These are phyloP conservation scores for Calliopum simillimum DNA, from an alignment of 2,888 invertebrate species.

Conservation along the genomic window DNA sequence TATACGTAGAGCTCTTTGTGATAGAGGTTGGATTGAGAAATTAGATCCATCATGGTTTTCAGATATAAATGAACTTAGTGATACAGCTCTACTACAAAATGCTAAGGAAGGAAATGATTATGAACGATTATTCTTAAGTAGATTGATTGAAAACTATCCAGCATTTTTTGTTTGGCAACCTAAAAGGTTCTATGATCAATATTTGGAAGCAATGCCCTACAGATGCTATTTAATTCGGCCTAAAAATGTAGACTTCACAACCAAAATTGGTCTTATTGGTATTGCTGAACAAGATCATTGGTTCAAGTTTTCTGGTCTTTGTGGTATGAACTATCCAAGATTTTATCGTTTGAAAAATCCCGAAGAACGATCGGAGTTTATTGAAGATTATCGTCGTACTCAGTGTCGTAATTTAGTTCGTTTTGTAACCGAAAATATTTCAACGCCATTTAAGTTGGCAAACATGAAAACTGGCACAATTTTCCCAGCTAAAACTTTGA, in stretches of 20 bases:
- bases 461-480: too few species aligned
- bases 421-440: too few species aligned
- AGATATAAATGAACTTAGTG: conserved; percentile 59
- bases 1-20: conserved; percentile 69
- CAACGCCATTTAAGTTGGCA: too few species aligned
- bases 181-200: conserved; percentile 57
- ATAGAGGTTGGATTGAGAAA: conserved; percentile 82
- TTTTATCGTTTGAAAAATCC: conserved; percentile 66
- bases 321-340: too few species aligned
- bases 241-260: conserved; percentile 69
- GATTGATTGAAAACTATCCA: conserved; percentile 72
- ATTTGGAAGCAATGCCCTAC: conserved; percentile 55
- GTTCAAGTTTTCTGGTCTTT: conserved; percentile 62
- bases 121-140: conserved; percentile 69
- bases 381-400: too few species aligned
- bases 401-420: too few species aligned
- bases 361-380: conserved; percentile 60
- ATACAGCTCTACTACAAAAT: conserved; percentile 55
- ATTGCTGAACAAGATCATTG: conserved; percentile 62
- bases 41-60: conserved; percentile 62
- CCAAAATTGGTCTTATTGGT: conserved; percentile 68
- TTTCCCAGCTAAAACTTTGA: conserved; percentile 46
- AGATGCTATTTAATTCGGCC: too few species aligned
- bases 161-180: conserved; percentile 81
- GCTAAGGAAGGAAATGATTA: conserved; percentile 62